Conservation (phyloP, 2,888 invertebrate species). For the Beris chalybata region DNA sequence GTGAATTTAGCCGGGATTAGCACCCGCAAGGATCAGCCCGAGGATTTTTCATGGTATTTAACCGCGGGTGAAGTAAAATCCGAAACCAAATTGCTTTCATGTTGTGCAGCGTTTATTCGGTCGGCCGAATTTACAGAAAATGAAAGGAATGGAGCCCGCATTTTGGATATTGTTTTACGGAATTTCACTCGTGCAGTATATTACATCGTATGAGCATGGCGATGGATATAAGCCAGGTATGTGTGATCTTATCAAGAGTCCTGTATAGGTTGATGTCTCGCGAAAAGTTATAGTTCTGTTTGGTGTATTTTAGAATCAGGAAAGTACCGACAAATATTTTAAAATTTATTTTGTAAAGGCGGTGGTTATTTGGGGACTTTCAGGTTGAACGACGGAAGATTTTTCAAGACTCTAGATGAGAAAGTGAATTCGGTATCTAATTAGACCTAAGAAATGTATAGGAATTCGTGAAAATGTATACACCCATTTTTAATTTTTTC, state of each 20-base stretch:
- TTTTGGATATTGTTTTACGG: slow-evolving; percentile 43
- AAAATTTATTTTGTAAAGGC: no score
- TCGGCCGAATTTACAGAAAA: neutral
- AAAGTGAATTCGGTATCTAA: no score
- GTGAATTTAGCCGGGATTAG: slow-evolving; percentile 19
- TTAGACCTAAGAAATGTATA: no score
- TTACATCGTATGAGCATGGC: slow-evolving; percentile 52
- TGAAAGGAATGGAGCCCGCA: slow-evolving; percentile 40
- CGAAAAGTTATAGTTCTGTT: no score
- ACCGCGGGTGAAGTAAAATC: neutral
- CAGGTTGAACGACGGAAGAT: no score
- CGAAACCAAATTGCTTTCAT: neutral
- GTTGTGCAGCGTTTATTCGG: slow-evolving; percentile 8
- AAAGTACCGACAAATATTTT: no score
- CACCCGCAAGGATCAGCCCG: neutral
- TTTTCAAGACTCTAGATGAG: no score
- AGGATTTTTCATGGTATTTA: slow-evolving; percentile 5
- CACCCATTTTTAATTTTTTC: no score
- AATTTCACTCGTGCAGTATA: slow-evolving; percentile 46
- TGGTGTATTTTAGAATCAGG: no score
- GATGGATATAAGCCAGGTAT: slow-evolving; percentile 56
- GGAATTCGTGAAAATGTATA: no score
- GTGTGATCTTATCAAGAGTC: slow-evolving; percentile 31
- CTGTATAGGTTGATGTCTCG: no score
- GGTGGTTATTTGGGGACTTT: no score